Conservation (phyloP, 1,140 invertebrate species). For the Aphidius ervi region DNA sequence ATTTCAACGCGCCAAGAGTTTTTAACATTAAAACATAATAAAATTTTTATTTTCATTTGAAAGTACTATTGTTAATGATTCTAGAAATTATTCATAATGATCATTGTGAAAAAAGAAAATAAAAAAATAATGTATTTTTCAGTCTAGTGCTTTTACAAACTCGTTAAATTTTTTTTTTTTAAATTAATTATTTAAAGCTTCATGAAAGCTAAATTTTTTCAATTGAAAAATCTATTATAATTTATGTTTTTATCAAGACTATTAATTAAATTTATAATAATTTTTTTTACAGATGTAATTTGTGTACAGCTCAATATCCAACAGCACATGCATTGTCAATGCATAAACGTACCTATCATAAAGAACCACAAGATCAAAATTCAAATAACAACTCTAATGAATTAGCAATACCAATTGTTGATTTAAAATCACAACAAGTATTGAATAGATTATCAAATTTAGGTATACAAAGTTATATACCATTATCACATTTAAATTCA, state of each 20-base stretch:
- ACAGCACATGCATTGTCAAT: constrained; percentile 61
- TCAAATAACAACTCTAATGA: constrained; percentile 52
- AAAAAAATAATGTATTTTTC: too few relatives aligned
- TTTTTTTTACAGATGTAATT: constrained; percentile 57
- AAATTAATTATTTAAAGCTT: too few relatives aligned
- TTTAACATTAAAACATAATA: too few relatives aligned
- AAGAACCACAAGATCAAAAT: constrained; percentile 45
- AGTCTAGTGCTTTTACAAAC: too few relatives aligned
- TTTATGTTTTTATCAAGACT: not conserved
- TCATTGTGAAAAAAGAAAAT: constrained; percentile 3
- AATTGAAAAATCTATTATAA: too few relatives aligned
- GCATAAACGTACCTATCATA: constrained; percentile 68
- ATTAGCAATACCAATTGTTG: constrained; percentile 68
- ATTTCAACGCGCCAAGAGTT: too few relatives aligned
- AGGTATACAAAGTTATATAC: constrained; percentile 71
- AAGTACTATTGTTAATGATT: too few relatives aligned
- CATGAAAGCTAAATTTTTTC: too few relatives aligned
- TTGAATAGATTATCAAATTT: constrained; percentile 61
- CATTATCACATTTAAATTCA: constrained; percentile 62
- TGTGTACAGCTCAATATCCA: constrained; percentile 68
- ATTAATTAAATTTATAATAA: constrained; percentile 12
- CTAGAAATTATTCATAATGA: too few relatives aligned
- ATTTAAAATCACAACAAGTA: constrained; percentile 63
- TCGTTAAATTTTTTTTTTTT: too few relatives aligned
- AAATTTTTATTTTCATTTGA: too few relatives aligned